A percentile compares a stretch with the other conserved stretches of the same genome.
Conservation (phyloP, 2,113 vertebrate species). For the Raphicerus campestris region DNA sequence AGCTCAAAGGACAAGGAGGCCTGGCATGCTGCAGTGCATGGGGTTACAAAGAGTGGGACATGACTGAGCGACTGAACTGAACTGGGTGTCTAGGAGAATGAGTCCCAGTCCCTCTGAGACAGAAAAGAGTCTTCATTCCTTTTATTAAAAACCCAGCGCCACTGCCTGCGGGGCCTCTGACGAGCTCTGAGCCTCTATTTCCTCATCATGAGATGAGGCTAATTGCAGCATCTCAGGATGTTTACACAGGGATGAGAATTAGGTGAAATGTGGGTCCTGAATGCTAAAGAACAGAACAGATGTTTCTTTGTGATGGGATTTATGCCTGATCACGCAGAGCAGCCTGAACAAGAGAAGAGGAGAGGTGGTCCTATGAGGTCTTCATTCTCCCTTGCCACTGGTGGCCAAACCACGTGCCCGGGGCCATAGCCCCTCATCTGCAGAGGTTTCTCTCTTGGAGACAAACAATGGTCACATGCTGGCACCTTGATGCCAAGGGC, state of each 20-base stretch:
- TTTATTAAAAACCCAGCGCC: background rate
- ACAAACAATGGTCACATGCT: background rate
- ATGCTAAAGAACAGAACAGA: background rate
- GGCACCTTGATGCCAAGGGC: background rate
- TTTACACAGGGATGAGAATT: background rate
- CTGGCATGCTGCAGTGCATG: background rate
- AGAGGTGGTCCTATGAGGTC: fast-evolving
- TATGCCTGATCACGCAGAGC: background rate
- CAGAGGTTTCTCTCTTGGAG: background rate
- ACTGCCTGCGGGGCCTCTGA: background rate
- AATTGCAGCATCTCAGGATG: background rate
- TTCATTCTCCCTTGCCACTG: background rate
- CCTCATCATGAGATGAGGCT: background rate
- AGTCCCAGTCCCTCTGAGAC: background rate
- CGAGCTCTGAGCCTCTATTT: background rate
- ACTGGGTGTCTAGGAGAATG: background rate
- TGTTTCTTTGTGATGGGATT: background rate
- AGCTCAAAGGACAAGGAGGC: background rate
- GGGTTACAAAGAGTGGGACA: background rate
- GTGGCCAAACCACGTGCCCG: too few relatives aligned
- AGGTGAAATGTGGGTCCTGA: background rate
- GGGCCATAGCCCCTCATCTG: background rate
- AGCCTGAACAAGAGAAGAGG: background rate
- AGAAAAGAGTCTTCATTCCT: background rate
- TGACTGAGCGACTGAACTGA: background rate